These are phyloP conservation scores for Ptilonorhynchus violaceus DNA, from an alignment of 2,113 vertebrate species.

Conservation along the genomic window DNA sequence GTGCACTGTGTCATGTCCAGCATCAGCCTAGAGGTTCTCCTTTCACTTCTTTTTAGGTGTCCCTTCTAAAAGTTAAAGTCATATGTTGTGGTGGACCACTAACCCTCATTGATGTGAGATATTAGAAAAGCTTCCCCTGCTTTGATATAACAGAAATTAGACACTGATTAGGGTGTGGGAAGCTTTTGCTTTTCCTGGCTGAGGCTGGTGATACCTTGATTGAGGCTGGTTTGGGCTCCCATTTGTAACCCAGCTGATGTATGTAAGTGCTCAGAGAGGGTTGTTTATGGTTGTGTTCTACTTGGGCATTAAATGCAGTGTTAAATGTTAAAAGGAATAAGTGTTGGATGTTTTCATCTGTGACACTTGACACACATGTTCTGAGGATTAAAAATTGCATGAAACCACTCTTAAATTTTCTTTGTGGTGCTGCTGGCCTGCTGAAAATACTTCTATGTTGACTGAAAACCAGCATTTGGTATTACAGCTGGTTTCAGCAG, in stretches of 20 bases:
- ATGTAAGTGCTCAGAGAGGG: not conserved
- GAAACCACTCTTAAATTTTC: not conserved
- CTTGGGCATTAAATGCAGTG: not conserved
- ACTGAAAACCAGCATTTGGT: not conserved
- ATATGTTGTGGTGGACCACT: rapidly evolving
- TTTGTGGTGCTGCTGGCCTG: not conserved
- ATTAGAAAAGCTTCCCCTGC: not conserved
- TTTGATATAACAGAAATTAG: not conserved
- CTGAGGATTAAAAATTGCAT: not conserved
- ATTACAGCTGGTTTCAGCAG: not conserved
- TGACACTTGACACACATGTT: not conserved
- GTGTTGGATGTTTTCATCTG: not conserved
- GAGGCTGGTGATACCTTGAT: not conserved
- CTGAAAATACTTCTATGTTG: not conserved
- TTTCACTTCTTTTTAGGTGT: not conserved
- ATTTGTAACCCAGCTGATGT: not conserved
- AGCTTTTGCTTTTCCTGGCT: not conserved
- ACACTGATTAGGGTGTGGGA: not conserved
- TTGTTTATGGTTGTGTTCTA: not conserved
- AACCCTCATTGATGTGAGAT: not conserved
- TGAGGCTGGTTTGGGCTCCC: not conserved
- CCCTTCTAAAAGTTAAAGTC: not conserved
- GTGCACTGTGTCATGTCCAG: not conserved
- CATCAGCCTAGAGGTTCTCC: not conserved
- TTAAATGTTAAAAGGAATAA: not conserved